phyloP scores from a whole-genome alignment of 2,113 vertebrate species.

The Anser cygnoides region DNA sequence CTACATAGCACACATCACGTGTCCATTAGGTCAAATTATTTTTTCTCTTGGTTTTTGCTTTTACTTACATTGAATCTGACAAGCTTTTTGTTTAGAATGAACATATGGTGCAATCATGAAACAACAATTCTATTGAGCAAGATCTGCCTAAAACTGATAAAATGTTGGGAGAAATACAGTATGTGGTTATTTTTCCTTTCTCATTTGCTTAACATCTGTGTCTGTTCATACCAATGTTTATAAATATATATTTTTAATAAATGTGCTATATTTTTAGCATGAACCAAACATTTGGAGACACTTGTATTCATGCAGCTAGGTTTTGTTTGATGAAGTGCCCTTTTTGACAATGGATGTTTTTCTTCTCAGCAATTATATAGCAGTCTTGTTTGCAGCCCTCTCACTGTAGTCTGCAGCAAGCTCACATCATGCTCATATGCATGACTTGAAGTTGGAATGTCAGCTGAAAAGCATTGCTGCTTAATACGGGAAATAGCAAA shows the following conservation, averaged over 20 bases:
- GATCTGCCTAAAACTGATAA: constrained; percentile 61
- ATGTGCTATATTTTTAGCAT: constrained; percentile 87
- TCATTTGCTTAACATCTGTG: constrained; percentile 71
- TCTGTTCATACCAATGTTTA: constrained; percentile 80
- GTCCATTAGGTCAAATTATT: constrained; percentile 17
- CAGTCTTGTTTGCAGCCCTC: constrained; percentile 52
- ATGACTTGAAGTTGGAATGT: constrained; percentile 70
- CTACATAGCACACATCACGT: constrained; percentile 40
- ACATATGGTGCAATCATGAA: constrained; percentile 46
- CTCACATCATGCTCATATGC: constrained; percentile 62
- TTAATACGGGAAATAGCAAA: constrained; percentile 59
- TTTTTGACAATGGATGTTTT: constrained; percentile 29
- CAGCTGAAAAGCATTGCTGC: constrained; percentile 67
- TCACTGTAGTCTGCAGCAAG: constrained; percentile 45
- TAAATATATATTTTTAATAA: constrained; percentile 88
- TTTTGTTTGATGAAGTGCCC: constrained; percentile 58
- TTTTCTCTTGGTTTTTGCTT: constrained; percentile 30
- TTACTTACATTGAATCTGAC: constrained; percentile 45
- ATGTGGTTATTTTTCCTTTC: constrained; percentile 65
- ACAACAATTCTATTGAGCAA: constrained; percentile 26
- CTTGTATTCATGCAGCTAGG: constrained; percentile 57
- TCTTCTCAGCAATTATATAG: constrained; percentile 18
- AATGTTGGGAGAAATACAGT: constrained; percentile 62
- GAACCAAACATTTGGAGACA: constrained; percentile 76
- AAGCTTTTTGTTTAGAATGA: constrained; percentile 39